Base-by-base conservation (phyloP, 1,140 invertebrate species). In the Hycleus cichorii region DNA sequence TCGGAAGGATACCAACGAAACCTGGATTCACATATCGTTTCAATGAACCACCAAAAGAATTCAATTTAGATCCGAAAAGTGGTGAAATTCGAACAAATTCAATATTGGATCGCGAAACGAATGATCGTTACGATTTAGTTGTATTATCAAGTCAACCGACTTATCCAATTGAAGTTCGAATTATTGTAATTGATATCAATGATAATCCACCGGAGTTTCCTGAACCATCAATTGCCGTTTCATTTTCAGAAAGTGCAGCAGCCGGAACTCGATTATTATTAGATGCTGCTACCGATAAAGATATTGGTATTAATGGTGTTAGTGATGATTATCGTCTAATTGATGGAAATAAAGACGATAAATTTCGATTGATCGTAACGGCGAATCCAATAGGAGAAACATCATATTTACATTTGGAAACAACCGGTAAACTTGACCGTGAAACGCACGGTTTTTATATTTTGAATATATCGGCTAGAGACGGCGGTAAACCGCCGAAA, bases 141-240 rank as follows among this genome's bases (percentile, higher is more conserved):
- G 87, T 95, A 3, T 76, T 95, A 11, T 94, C 91, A 7, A 93
- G 90, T 69, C 91, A 93, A 69, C 91, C 93, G 3, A 95, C 91
- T 0, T 95, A 95, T 74, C 92, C 92, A 0, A 91, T 95, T 52
- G 92, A 95, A 74, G 91, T 96, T 8, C 78, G 90, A 57, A 90
- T 95, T 57, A 75, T 86, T 9, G 88, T 96, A 2, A 73, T 86
- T 0, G 92, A 96, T 72, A 81, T 93, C 12, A 95, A 95, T 73
- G 93, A 95, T 74, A 93, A 95, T 75, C 80, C 86, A 25, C 91
- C 92, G 0, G 84, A 88, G 72, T 94, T 96, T 77, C 93, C 91
- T 1, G 93, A 97, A 70, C 81, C 87, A 0, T 86, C 83, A 59
- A 90, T 93, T 42, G 86, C 85, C 0, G 87, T 94, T 0, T 83